phyloP scores from a whole-genome alignment of 2,888 invertebrate species.

The Synanthedon formicaeformis region DNA sequence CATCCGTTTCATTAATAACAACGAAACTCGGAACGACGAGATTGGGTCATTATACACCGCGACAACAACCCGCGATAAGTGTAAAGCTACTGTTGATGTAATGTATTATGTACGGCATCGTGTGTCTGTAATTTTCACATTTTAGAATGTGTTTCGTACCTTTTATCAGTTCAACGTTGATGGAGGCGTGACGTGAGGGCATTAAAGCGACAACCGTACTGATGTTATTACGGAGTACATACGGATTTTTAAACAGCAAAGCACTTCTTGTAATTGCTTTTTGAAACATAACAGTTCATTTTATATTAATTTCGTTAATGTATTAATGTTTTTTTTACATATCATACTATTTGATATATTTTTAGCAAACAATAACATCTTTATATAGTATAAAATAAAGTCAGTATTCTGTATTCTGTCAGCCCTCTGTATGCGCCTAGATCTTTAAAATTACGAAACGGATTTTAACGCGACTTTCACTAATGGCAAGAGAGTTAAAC shows the following conservation, averaged over 20 bases:
- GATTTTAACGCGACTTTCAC: too few relatives aligned
- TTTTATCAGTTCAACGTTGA: background rate
- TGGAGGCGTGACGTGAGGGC: background rate
- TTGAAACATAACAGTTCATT: background rate
- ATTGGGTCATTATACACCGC: conserved; percentile 21
- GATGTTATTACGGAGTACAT: background rate
- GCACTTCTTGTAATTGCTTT: background rate
- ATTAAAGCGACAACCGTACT: background rate
- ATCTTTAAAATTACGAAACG: too few relatives aligned
- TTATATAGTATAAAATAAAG: too few relatives aligned
- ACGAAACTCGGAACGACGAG: conserved; percentile 18
- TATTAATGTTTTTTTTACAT: too few relatives aligned
- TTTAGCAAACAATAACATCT: too few relatives aligned
- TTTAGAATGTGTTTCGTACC: background rate
- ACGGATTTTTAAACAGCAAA: background rate
- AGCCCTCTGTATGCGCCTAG: too few relatives aligned
- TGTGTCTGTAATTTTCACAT: conserved; percentile 1
- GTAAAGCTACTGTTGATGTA: conserved; percentile 8
- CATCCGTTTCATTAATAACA: conserved; percentile 22
- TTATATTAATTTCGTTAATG: too few relatives aligned
- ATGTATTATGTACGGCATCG: conserved; percentile 7
- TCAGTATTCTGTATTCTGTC: too few relatives aligned
- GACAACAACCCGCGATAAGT: conserved; percentile 20
- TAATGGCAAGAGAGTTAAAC: too few relatives aligned
- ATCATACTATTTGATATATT: too few relatives aligned